Percentiles rank a stretch among this genome's conserved stretches.
Conservation (phyloP, 2,888 invertebrate genomes). For the Melikaiella ostensackeni region DNA sequence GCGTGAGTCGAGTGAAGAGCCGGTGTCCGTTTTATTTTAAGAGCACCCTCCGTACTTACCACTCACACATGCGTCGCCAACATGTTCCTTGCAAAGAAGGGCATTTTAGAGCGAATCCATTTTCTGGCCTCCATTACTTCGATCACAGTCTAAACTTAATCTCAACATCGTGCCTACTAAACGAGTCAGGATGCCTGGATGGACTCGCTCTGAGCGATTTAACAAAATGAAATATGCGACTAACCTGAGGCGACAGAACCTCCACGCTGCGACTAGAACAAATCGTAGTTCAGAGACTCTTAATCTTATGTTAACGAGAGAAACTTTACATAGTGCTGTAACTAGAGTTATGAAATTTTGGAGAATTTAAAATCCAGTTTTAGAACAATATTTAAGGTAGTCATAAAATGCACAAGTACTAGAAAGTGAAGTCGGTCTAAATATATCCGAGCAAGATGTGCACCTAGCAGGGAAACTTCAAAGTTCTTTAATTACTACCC, state of each 20-base stretch:
- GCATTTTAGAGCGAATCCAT: constrained; percentile 63
- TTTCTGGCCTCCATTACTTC: constrained; percentile 38
- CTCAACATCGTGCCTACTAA: constrained; percentile 2
- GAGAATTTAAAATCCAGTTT: neutral
- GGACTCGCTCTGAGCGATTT: constrained; percentile 59
- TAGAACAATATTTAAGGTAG: neutral
- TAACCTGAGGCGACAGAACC: constrained; percentile 75
- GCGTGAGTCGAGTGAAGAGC: constrained; percentile 63
- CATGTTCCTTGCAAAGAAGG: constrained; percentile 73
- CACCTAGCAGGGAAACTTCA: too few species aligned
- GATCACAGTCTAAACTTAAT: constrained; percentile 18
- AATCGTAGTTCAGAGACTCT: constrained; percentile 31
- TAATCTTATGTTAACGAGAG: neutral
- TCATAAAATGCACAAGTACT: too few species aligned
- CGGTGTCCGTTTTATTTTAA: constrained; percentile 59
- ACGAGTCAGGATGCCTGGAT: constrained; percentile 43
- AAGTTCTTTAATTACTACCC: too few species aligned
- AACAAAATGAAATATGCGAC: constrained; percentile 72
- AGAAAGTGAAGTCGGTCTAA: too few species aligned
- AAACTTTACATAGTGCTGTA: neutral
- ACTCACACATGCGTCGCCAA: constrained; percentile 73
- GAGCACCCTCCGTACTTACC: constrained; percentile 75
- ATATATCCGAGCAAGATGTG: too few species aligned
- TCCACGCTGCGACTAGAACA: constrained; percentile 71
- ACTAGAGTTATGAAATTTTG: neutral